These are phyloP conservation scores for Dromiciops gliroides DNA, from an alignment of 2,113 vertebrate species.

Conservation along the genomic window DNA sequence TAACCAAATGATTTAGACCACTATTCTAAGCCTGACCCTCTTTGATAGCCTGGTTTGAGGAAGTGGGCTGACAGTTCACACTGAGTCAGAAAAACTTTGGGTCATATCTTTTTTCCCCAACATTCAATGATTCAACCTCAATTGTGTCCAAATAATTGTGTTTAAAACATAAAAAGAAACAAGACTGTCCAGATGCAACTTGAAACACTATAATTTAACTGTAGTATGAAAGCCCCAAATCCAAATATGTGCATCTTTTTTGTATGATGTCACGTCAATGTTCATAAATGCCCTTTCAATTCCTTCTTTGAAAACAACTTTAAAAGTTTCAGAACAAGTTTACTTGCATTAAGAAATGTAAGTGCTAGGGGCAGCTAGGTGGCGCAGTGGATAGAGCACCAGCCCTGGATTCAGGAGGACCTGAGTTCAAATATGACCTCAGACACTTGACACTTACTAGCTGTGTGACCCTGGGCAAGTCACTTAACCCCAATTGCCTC, in stretches of 20 bases:
- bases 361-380: too few relatives aligned
- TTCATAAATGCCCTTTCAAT: constrained; percentile 43
- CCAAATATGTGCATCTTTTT: constrained; percentile 35
- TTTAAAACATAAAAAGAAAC: constrained; percentile 55
- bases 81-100: constrained; percentile 68
- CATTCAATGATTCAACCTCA: constrained; percentile 58
- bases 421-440: too few relatives aligned
- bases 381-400: too few relatives aligned
- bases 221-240: not conserved
- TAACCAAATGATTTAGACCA: constrained; percentile 39
- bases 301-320: constrained; percentile 5
- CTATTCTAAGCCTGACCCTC: constrained; percentile 27
- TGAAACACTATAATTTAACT: constrained; percentile 59
- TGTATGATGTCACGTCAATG: constrained; percentile 29
- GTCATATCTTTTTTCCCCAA: constrained; percentile 37
- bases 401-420: too few relatives aligned
- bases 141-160: constrained; percentile 58
- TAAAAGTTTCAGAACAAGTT: constrained; percentile 40
- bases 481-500: too few relatives aligned
- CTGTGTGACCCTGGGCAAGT: too few relatives aligned
- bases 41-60: constrained; percentile 28
- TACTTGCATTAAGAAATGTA: too few relatives aligned
- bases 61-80: constrained; percentile 37
- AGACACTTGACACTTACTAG: too few relatives aligned
- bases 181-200: constrained; percentile 38